Conservation (phyloP, 2,888 invertebrate species). For the Eupithecia tripunctaria region DNA sequence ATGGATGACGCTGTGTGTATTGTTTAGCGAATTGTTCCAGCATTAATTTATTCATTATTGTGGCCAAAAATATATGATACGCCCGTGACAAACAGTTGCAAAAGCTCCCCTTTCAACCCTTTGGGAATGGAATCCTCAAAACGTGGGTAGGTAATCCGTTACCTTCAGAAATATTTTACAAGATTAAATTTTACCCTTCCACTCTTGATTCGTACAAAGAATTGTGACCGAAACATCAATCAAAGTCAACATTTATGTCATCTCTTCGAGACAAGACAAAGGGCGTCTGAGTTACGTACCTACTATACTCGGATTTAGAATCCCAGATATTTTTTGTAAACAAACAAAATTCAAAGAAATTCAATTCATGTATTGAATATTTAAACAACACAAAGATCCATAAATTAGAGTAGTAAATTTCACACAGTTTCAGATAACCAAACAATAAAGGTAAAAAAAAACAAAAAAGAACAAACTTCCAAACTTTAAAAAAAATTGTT, state of each 20-base stretch:
- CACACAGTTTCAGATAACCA: too few relatives aligned
- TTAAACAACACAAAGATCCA: too few relatives aligned
- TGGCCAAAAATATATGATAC: neutral
- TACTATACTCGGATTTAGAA: neutral
- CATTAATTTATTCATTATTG: neutral
- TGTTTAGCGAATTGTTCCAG: neutral
- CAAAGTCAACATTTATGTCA: conserved; percentile 2
- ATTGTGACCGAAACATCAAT: conserved; percentile 6
- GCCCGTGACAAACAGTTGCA: neutral
- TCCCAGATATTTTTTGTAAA: neutral
- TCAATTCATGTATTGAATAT: too few relatives aligned
- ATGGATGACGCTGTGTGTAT: neutral
- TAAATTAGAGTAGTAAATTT: too few relatives aligned
- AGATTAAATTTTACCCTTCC: neutral
- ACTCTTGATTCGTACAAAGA: neutral
- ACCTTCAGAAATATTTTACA: neutral
- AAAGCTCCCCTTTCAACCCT: neutral
- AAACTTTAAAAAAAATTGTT: too few relatives aligned
- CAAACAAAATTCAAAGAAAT: neutral
- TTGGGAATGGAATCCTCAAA: neutral
- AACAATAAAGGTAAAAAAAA: too few relatives aligned
- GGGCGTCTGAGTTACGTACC: neutral
- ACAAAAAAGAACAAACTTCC: too few relatives aligned
- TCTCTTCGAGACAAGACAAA: conserved; percentile 2
- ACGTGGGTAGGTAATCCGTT: neutral